Base-by-base conservation (phyloP, 2,888 invertebrate genomes). In the Suillia variegata region DNA sequence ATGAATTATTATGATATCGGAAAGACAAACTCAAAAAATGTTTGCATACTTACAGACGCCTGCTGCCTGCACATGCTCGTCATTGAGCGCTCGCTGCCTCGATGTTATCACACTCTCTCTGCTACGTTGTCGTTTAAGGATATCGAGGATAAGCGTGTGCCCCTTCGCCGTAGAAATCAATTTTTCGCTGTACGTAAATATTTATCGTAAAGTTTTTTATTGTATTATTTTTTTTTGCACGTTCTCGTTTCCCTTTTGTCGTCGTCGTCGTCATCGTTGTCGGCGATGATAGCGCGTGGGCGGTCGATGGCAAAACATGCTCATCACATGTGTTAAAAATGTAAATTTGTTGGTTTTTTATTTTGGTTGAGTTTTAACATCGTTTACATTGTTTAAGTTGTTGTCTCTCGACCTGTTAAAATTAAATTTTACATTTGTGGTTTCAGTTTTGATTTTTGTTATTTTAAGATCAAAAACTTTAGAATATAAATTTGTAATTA, bases 1-100 rank as follows among this genome's bases (percentile, higher is more conserved):
- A 75, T 75, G 74, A 76, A 74, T 76, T 73, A 76, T 73, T 71
- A 72, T 74, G 47, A 53, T 56, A 56, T 50, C 20, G 18, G 18
- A 20, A 13, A 38, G n/a, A 38, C 6, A 13, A 17, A 45, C 45
- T 8, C 45, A n/a, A 5, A 38, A 38, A n/a, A 38, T 38, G 38
- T 38, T 38, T 38, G 38, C 38, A 38, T 38, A n/a, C 38, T 38
- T 13, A 38, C 38, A 38, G n/a, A n/a, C 38, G n/a, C 26, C 26
- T 26, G 10, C 26, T 26, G 26, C 26, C 5, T 26, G 26, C n/a
- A n/a, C n/a, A n/a, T n/a, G n/a, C n/a, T n/a, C n/a, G n/a, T n/a
- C n/a, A n/a, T n/a, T n/a, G n/a, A n/a, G n/a, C n/a, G n/a, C n/a
- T n/a, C n/a, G n/a, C 6, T 31, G 31, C 31, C 6, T 38, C n/a